Percentiles rank a stretch among this genome's conserved stretches.
These are phyloP conservation scores for Coenonympha arcania DNA, from an alignment of 2,888 invertebrate species.

Conservation along the genomic window DNA sequence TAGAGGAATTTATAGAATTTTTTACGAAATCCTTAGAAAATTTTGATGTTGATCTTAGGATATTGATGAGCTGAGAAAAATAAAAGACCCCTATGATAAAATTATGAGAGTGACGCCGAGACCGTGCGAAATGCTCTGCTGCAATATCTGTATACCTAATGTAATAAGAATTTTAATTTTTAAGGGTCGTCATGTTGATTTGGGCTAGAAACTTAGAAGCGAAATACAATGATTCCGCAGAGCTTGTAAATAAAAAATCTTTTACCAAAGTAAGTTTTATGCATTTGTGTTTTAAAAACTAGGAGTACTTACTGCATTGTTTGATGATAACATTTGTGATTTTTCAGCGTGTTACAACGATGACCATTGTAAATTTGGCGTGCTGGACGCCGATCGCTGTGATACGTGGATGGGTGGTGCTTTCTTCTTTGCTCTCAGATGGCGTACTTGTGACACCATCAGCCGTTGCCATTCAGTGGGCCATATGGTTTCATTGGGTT, in stretches of 20 bases:
- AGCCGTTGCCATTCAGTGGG: constrained; percentile 39
- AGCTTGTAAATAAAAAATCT: constrained; percentile 30
- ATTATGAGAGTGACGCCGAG: too few species aligned
- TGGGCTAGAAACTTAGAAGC: constrained; percentile 45
- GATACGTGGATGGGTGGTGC: constrained; percentile 47
- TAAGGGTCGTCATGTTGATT: constrained; percentile 43
- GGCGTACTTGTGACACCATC: constrained; percentile 35
- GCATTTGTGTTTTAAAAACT: not conserved
- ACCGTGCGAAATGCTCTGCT: too few species aligned
- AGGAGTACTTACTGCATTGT: too few species aligned
- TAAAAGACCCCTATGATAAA: too few species aligned
- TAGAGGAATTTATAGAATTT: too few species aligned
- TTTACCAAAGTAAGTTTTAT: constrained; percentile 33
- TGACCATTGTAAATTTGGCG: constrained; percentile 45
- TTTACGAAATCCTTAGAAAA: too few species aligned
- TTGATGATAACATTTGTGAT: not conserved
- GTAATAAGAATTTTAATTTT: constrained; percentile 12
- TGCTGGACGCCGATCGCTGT: constrained; percentile 60
- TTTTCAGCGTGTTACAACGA: constrained; percentile 47
- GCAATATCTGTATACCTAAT: too few species aligned
- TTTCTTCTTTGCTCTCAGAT: constrained; percentile 37
- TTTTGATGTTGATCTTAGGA: too few species aligned
- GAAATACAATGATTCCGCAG: constrained; percentile 31
- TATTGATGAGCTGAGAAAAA: too few species aligned
- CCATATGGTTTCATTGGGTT: constrained; percentile 52